Evolutionary conservation across 2,113 vertebrate species (phyloP).

Genomic region (Xenopus borealis): DNA sequence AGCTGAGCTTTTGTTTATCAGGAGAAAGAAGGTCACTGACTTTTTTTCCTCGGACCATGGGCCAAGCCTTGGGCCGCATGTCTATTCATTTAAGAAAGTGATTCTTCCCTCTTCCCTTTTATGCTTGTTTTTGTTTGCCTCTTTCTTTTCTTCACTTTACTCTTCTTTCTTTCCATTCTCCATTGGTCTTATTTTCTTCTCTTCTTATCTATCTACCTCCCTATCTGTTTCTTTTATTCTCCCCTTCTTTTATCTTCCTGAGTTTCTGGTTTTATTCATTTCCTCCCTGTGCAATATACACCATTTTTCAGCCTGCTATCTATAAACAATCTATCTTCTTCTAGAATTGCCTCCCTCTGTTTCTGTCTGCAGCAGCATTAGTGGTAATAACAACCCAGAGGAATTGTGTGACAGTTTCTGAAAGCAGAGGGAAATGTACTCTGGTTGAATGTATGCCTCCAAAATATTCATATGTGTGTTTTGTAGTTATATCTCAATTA

Average conservation of each 20-base stretch:
- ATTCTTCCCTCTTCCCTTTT: background rate
- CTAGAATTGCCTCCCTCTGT: background rate
- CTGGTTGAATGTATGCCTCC: slow-evolving; percentile 22
- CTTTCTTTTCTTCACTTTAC: background rate
- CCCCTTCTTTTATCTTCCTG: background rate
- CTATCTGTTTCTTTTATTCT: background rate
- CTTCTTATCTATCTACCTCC: background rate
- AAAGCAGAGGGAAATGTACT: slow-evolving; percentile 9
- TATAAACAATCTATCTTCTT: background rate
- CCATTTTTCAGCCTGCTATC: background rate
- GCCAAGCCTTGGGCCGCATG: background rate
- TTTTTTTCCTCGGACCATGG: too few species aligned
- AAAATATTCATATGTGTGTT: background rate
- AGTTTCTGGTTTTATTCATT: background rate
- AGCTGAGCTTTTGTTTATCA: too few species aligned
- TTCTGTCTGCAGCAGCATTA: slow-evolving; percentile 7
- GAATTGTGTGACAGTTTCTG: slow-evolving; percentile 23
- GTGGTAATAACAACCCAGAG: slow-evolving; percentile 24
- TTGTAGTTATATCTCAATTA: background rate
- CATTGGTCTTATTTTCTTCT: too few species aligned
- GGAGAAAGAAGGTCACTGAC: too few species aligned
- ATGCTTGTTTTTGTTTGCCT: background rate
- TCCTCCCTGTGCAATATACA: background rate
- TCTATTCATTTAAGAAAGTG: background rate
- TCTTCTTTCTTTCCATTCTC: too few species aligned